Evolutionary conservation across 1,140 invertebrate species (phyloP).

Genomic region (Euura lappo): DNA sequence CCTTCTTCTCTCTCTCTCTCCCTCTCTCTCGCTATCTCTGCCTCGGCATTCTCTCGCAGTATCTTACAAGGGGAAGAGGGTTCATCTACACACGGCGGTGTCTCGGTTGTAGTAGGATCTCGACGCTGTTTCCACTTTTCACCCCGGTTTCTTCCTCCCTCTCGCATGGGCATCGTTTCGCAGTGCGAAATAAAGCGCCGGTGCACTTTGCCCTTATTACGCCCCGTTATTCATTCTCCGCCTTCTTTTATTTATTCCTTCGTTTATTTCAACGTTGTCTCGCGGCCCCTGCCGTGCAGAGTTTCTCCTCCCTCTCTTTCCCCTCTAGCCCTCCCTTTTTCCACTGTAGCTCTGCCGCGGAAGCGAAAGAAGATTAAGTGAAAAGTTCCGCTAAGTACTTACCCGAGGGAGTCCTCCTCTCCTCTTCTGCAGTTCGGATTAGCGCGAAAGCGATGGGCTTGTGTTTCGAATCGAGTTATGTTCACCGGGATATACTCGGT

Average conservation of each 20-base stretch:
- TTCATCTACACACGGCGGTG: not conserved
- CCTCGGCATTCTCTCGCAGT: not conserved
- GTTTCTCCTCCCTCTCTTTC: too few species aligned
- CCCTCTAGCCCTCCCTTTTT: not conserved
- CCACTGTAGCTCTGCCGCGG: not conserved
- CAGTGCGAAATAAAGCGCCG: not conserved
- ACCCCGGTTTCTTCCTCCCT: too few species aligned
- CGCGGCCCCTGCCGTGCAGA: not conserved
- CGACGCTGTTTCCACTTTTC: not conserved
- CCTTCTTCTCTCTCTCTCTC: too few species aligned
- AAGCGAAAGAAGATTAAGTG: conserved; percentile 7
- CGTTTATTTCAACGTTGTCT: conserved; percentile 4
- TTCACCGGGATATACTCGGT: not conserved
- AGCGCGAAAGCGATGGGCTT: not conserved
- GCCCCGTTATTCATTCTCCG: not conserved
- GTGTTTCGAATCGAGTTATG: not conserved
- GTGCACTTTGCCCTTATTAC: conserved; percentile 4
- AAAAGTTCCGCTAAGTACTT: conserved; percentile 2
- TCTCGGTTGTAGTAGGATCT: not conserved
- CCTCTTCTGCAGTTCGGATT: conserved; percentile 2
- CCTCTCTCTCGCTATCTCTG: too few species aligned
- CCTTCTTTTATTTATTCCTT: conserved; percentile 5
- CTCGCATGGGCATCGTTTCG: not conserved
- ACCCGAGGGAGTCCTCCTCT: not conserved
- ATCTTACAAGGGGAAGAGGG: not conserved